Evolutionary conservation across 37 sponge, comb jelly and placozoan genomes (phyloP).

Genomic region (Crambe crambe): DNA sequence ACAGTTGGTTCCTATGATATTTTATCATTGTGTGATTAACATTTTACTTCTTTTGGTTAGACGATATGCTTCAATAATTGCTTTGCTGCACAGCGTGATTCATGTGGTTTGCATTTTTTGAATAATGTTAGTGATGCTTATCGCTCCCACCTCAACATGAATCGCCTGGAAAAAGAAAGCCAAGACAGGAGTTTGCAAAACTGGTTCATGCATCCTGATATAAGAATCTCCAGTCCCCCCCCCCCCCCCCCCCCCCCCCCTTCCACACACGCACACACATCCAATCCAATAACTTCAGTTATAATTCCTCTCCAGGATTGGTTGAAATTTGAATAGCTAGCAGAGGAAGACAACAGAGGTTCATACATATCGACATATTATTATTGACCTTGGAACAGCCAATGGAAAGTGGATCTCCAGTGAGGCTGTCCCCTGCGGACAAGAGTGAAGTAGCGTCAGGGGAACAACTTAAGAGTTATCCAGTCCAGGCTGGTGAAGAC

Average conservation of each 20-base stretch:
- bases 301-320: slow-evolving; percentile 19
- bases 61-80: slow-evolving; percentile 41
- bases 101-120: slow-evolving; percentile 89
- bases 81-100: slow-evolving; percentile 66
- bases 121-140: slow-evolving; percentile 51
- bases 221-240: no score
- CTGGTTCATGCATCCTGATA: slow-evolving; percentile 81
- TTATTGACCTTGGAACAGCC: neutral
- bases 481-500: slow-evolving; percentile 49
- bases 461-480: slow-evolving; percentile 36
- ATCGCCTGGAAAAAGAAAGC: slow-evolving; percentile 55
- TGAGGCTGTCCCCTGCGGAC: slow-evolving; percentile 9
- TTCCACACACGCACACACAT: no score
- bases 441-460: slow-evolving; percentile 14
- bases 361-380: no score
- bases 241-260: no score
- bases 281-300: no score
- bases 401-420: neutral
- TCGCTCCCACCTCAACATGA: slow-evolving; percentile 83
- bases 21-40: slow-evolving; percentile 2
- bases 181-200: slow-evolving; percentile 35
- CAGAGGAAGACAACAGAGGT: neutral
- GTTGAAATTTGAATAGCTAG: slow-evolving; percentile 34
- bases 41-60: no score
- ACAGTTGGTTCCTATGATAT: slow-evolving; percentile 49